Evolutionary conservation across 1,140 invertebrate genomes (phyloP).

Genomic region (Pseudomyrmex pallidus): DNA sequence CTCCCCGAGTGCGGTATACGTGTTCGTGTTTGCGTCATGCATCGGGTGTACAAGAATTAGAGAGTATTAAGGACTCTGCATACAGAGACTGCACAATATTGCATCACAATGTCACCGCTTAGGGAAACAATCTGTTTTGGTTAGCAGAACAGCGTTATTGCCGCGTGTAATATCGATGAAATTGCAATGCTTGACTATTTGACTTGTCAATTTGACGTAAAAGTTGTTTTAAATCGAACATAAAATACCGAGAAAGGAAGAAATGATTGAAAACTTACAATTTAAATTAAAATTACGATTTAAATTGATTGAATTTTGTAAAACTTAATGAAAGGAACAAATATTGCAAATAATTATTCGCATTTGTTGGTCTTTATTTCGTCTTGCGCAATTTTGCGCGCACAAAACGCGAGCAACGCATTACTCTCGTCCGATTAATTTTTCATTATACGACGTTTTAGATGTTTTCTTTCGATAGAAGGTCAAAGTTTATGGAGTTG

Average conservation of each 20-base stretch:
- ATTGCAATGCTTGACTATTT: neutral
- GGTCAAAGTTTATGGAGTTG: slow-evolving; percentile 61
- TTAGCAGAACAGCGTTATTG: neutral
- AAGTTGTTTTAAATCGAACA: too few relatives aligned
- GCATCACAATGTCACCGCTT: neutral
- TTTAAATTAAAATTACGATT: too few relatives aligned
- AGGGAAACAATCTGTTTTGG: neutral
- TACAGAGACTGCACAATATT: neutral
- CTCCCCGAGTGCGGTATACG: slow-evolving; percentile 34
- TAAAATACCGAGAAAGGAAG: too few relatives aligned
- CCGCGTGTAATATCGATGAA: neutral
- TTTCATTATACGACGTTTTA: slow-evolving; percentile 29
- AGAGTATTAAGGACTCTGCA: slow-evolving; percentile 10
- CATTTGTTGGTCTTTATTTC: too few relatives aligned
- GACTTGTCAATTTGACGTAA: too few relatives aligned
- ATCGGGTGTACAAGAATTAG: slow-evolving; percentile 61
- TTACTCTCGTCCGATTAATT: slow-evolving; percentile 62
- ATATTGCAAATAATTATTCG: neutral
- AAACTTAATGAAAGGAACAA: neutral
- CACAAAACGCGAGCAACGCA: slow-evolving; percentile 35
- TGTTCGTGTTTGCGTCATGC: slow-evolving; percentile 41
- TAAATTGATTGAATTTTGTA: too few relatives aligned
- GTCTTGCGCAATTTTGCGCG: too few relatives aligned
- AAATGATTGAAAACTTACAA: too few relatives aligned
- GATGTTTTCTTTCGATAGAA: slow-evolving; percentile 52